These are phyloP conservation scores for Acanthopagrus latus DNA, from an alignment of 2,797 vertebrate genomes.

Conservation along the genomic window DNA sequence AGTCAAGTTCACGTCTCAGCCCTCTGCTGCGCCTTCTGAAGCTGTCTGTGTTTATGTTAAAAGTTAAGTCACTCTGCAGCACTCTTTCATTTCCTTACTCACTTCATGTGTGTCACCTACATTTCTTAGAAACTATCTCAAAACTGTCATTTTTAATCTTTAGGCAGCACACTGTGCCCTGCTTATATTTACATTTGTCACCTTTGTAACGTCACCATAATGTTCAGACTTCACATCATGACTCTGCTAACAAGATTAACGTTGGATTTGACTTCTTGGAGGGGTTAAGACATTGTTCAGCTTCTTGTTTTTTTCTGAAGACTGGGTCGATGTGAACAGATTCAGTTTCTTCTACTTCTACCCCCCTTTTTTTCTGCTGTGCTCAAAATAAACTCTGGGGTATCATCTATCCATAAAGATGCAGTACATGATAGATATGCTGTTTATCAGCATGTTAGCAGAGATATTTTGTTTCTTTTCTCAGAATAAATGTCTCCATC, in stretches of 20 bases:
- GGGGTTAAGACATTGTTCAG: neutral
- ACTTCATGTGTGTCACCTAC: constrained; percentile 29
- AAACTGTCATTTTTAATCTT: neutral
- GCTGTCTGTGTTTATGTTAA: constrained; percentile 27
- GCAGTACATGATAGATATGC: neutral
- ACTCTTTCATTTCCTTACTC: neutral
- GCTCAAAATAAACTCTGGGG: constrained; percentile 58
- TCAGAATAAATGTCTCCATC: constrained; percentile 13
- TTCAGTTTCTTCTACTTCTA: constrained; percentile 37
- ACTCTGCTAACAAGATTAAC: neutral
- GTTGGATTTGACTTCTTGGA: neutral
- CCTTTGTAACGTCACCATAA: neutral
- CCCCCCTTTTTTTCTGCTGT: neutral
- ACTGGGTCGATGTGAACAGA: constrained; percentile 47
- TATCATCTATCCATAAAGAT: constrained; percentile 47
- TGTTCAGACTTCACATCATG: neutral
- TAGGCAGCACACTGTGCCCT: neutral
- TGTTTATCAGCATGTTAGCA: constrained; percentile 14
- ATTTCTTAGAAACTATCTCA: constrained; percentile 5
- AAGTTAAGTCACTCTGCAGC: neutral
- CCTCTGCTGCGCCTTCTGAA: neutral
- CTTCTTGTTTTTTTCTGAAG: constrained; percentile 8
- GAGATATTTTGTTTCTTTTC: constrained; percentile 25
- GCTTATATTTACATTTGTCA: neutral
- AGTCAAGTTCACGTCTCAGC: constrained; percentile 19